Evolutionary conservation across 2,888 invertebrate genomes (phyloP).

Genomic region (Alcis repandata): DNA sequence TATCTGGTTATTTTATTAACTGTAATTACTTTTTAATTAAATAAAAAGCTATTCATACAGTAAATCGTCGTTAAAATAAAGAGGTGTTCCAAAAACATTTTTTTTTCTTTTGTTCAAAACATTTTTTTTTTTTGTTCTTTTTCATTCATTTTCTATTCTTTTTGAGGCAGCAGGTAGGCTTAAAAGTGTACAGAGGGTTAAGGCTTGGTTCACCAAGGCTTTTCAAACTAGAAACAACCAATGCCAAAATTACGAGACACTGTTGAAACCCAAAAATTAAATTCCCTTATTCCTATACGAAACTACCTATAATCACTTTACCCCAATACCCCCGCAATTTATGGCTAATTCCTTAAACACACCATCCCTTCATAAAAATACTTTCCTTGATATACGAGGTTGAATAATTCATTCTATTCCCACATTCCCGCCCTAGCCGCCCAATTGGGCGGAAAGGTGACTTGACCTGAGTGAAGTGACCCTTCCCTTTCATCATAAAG

Average conservation of each 20-base stretch:
- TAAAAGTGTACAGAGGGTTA: neutral
- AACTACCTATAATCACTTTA: slow-evolving; percentile 12
- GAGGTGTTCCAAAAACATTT: too few relatives aligned
- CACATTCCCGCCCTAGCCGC: slow-evolving; percentile 40
- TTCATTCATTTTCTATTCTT: too few relatives aligned
- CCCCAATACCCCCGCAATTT: slow-evolving; percentile 27
- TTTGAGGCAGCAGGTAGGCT: too few relatives aligned
- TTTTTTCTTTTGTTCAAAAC: too few relatives aligned
- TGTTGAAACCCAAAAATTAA: neutral
- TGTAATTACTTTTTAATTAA: too few relatives aligned
- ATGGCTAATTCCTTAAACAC: slow-evolving; percentile 35
- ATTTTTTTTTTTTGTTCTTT: too few relatives aligned
- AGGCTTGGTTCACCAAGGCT: neutral
- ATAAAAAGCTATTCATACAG: too few relatives aligned
- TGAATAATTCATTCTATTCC: slow-evolving; percentile 45
- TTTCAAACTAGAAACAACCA: neutral
- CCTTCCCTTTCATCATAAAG: slow-evolving; percentile 75
- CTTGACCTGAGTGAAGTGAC: slow-evolving; percentile 83
- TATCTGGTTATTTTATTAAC: too few relatives aligned
- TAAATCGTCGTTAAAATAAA: too few relatives aligned
- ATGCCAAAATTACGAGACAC: neutral
- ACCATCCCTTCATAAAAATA: slow-evolving; percentile 38
- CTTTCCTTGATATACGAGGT: slow-evolving; percentile 41
- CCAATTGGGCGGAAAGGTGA: slow-evolving; percentile 80
- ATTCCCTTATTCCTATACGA: neutral